Evolutionary conservation across 2,113 vertebrate species (phyloP).

Genomic region (Symphodus melops): DNA sequence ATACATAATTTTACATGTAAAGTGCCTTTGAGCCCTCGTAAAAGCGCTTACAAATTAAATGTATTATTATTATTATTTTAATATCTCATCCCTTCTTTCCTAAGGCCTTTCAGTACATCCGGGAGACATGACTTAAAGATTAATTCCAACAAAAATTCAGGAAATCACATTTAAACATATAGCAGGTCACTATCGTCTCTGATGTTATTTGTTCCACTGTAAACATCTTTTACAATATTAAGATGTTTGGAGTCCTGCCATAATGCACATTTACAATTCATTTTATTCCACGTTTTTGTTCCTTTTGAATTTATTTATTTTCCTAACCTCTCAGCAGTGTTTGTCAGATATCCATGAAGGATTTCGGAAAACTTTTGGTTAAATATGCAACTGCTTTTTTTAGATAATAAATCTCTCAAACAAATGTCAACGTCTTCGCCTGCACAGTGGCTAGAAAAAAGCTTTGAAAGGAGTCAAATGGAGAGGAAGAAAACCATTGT

Average conservation of each 20-base stretch:
- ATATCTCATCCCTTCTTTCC: slow-evolving; percentile 52
- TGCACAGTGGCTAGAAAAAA: neutral
- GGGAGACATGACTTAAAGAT: slow-evolving; percentile 55
- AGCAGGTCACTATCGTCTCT: slow-evolving; percentile 15
- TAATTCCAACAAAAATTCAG: slow-evolving; percentile 28
- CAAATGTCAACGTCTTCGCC: too few relatives aligned
- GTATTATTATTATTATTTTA: too few relatives aligned
- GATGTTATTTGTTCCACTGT: slow-evolving; percentile 12
- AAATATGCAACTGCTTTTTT: too few relatives aligned
- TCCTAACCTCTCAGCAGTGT: neutral
- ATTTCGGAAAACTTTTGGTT: too few relatives aligned
- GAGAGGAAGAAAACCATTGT: neutral
- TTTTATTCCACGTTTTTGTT: neutral
- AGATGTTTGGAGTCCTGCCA: neutral
- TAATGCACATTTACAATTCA: neutral
- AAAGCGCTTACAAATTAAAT: too few relatives aligned
- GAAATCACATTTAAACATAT: neutral
- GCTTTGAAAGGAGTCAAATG: neutral
- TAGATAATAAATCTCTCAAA: neutral
- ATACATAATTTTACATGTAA: too few relatives aligned
- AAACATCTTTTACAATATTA: slow-evolving; percentile 6
- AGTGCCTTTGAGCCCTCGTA: too few relatives aligned
- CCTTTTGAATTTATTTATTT: too few relatives aligned
- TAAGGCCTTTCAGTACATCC: slow-evolving; percentile 21
- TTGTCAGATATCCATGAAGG: neutral